Conservation (phyloP, 2,797 vertebrate genomes). For the Oryzias sinensis region DNA sequence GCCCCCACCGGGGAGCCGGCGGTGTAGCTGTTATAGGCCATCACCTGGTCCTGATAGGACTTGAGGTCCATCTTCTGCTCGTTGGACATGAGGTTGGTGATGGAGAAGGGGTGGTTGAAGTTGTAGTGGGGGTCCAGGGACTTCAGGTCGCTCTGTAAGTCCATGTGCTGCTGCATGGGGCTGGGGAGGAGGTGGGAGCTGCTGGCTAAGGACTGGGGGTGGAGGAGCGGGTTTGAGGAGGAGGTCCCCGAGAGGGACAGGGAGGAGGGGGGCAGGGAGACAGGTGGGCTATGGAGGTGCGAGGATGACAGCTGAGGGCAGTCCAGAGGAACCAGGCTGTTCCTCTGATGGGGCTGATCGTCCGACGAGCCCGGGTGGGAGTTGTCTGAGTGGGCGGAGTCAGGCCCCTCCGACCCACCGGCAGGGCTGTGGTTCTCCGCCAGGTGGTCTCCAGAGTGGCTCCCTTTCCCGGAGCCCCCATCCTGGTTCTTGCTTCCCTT, state of each 20-base stretch:
- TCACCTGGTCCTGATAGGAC: conserved; percentile 84
- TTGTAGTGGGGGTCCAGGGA: conserved; percentile 88
- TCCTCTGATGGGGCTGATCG: conserved; percentile 71
- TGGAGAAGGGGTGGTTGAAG: conserved; percentile 93
- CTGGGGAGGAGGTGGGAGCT: conserved; percentile 76
- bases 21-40: conserved; percentile 80
- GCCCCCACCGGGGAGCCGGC: conserved; percentile 67
- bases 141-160: conserved; percentile 86
- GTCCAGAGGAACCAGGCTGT: conserved; percentile 71
- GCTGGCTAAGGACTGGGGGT: conserved; percentile 68
- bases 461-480: conserved; percentile 56
- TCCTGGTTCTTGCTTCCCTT: conserved; percentile 75
- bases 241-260: conserved; percentile 58
- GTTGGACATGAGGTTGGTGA: conserved; percentile 91
- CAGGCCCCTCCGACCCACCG: conserved; percentile 76
- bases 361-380: conserved; percentile 79
- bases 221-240: conserved; percentile 65
- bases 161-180: conserved; percentile 83
- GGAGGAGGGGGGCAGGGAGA: conserved; percentile 61
- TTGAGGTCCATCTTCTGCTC: conserved; percentile 90
- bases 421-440: conserved; percentile 75
- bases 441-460: conserved; percentile 61
- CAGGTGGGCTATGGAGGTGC: conserved; percentile 69
- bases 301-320: conserved; percentile 70
- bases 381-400: conserved; percentile 80